A percentile compares a stretch with the other conserved stretches of the same genome.
Evolutionary conservation across 2,113 vertebrate genomes (phyloP).

Genomic region (Pseudolaguvia tuberculata): DNA sequence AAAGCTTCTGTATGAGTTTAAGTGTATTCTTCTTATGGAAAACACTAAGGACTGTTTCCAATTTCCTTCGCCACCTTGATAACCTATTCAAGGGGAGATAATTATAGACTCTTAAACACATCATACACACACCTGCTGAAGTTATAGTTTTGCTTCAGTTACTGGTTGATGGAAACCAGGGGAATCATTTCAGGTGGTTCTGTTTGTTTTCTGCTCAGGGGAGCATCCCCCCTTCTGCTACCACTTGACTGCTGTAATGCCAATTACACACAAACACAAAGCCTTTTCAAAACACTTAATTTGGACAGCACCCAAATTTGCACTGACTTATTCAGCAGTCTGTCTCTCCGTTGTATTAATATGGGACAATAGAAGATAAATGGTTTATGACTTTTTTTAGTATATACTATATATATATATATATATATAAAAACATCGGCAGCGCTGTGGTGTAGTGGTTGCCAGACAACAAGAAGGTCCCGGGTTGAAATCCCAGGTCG

Average conservation of each 20-base stretch:
- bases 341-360: slow-evolving; percentile 43
- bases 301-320: slow-evolving; percentile 39
- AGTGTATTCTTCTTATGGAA: background rate
- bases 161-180: slow-evolving; percentile 35
- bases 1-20: background rate
- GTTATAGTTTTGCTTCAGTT: slow-evolving; percentile 19
- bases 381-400: slow-evolving; percentile 35
- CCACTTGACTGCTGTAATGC: slow-evolving; percentile 16
- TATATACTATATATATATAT: no score
- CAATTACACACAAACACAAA: slow-evolving; percentile 36
- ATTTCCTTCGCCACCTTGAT: background rate
- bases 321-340: slow-evolving; percentile 35
- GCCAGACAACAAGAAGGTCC: no score
- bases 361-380: slow-evolving; percentile 23
- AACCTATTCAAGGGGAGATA: background rate
- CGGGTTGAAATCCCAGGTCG: no score
- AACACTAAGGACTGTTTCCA: background rate
- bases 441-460: no score
- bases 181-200: slow-evolving; percentile 21
- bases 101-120: slow-evolving; percentile 13
- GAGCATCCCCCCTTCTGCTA: slow-evolving; percentile 22
- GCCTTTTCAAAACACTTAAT: slow-evolving; percentile 38
- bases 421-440: no score
- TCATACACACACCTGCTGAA: slow-evolving; percentile 25
- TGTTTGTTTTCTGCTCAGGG: background rate